These are phyloP conservation scores for Sminthurides aquaticus DNA, from an alignment of 2,888 invertebrate species.

Conservation along the genomic window DNA sequence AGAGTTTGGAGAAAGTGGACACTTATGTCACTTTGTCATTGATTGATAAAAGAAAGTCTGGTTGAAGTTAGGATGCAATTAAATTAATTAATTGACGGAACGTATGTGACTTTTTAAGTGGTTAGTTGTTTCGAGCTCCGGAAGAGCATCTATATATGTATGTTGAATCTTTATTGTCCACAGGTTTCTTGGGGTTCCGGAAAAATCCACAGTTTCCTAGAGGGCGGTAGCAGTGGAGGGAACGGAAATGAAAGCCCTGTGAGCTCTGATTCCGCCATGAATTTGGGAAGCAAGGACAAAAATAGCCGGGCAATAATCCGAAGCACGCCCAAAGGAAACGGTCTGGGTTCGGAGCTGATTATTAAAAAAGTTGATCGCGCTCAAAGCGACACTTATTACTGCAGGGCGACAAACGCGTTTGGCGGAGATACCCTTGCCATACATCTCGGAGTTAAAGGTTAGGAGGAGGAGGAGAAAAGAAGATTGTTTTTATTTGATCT, in stretches of 20 bases:
- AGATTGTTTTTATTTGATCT: not conserved
- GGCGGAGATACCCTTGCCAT: slow-evolving; percentile 50
- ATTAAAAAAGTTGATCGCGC: slow-evolving; percentile 43
- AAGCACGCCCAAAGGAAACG: slow-evolving; percentile 52
- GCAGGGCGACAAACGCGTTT: slow-evolving; percentile 50
- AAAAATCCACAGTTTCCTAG: slow-evolving; percentile 30
- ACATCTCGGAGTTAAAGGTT: slow-evolving; percentile 51
- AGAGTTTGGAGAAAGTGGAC: too few species aligned
- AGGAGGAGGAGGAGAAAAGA: slow-evolving; percentile 7
- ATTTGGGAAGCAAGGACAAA: slow-evolving; percentile 40
- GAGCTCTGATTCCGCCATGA: too few species aligned
- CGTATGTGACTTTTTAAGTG: not conserved
- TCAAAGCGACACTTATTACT: slow-evolving; percentile 48
- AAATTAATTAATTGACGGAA: not conserved
- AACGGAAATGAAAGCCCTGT: too few species aligned
- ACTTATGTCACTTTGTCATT: too few species aligned
- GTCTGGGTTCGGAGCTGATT: slow-evolving; percentile 47
- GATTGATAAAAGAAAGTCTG: not conserved
- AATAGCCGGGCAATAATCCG: slow-evolving; percentile 22
- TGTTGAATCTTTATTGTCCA: too few species aligned
- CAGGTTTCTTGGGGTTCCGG: slow-evolving; percentile 20
- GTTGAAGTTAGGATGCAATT: not conserved
- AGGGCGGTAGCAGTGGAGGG: slow-evolving; percentile 25
- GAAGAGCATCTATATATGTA: too few species aligned
- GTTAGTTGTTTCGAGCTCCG: too few species aligned